Evolutionary conservation across 2,113 vertebrate species (phyloP), one percentile per base, ranked within the genome.

Genomic region (Oncorhynchus kisutch): DNA sequence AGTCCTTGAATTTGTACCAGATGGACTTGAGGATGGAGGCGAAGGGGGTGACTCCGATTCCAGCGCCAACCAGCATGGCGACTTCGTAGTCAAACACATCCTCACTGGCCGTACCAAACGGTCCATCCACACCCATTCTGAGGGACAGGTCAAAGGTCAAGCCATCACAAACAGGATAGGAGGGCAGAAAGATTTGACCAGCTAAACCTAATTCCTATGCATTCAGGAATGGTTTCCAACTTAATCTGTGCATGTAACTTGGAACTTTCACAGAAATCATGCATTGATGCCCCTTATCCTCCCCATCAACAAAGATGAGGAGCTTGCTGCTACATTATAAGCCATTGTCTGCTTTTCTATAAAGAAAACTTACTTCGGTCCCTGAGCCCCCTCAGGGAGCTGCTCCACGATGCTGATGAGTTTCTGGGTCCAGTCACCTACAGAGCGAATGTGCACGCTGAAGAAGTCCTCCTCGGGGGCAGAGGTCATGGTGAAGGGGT

Each of bases 401-500:
- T 90, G 14, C 83, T 93, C 81, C 74, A 93, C 75, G 75, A 92
- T 92, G 29, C 85, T 79, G 0, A 97, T 95, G 78, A 98, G 91
- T 14, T 84, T 85, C 74, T 95, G 92, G 0, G 96, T 97, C 96
- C 97, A 99, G 92, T 98, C 96, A 0, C 97, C 96, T 0, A 88
- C 95, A 0, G 78, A 93, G 72, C 95, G 92, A 85, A 98, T 89
- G 85, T 98, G 96, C 82, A 99, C 77, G 70, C 95, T 96, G 84
- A 98, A 95, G 88, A 92, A 96, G 27, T 96, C 94, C 87, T 98
- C 95, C 86, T 97, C 96, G 0, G 96, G 96, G 0, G 96, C 95
- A 0, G 96, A 98, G 76, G 96, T 99, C 92, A 97, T 94, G 81
- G 97, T 97, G 90, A 98, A 97, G 4, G 97, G 96, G 70, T 99